Conservation (phyloP, 2,888 invertebrate species). For the Capitulum mitella region DNA sequence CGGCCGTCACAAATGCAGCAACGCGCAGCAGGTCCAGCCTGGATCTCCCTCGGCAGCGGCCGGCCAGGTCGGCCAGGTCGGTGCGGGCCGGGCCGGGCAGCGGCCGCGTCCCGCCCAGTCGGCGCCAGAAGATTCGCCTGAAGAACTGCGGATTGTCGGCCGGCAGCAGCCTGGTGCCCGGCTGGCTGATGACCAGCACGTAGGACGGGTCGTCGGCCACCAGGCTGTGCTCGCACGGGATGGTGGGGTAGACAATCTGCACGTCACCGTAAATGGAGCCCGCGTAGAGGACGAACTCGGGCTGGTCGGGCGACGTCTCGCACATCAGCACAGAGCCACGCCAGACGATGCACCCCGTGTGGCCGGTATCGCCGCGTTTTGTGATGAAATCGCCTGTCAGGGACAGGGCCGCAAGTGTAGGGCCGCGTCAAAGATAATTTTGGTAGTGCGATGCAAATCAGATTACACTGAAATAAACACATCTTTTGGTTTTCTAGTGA, state of each 20-base stretch:
- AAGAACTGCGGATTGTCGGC: slow-evolving; percentile 15
- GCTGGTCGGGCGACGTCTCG: neutral
- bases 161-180: neutral
- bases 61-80: neutral
- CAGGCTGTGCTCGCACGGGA: slow-evolving; percentile 1
- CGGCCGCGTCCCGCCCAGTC: neutral
- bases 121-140: neutral
- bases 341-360: neutral
- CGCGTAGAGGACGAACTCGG: slow-evolving; percentile 4
- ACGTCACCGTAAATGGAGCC: slow-evolving; percentile 11
- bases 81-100: neutral
- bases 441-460: too few relatives aligned
- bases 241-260: slow-evolving; percentile 15
- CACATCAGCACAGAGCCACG: slow-evolving; percentile 2
- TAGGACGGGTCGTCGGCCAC: slow-evolving; percentile 12
- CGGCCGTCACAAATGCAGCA: neutral
- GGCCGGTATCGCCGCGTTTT: neutral
- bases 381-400: neutral
- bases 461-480: too few relatives aligned
- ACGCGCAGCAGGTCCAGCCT: neutral
- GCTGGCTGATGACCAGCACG: slow-evolving; percentile 8
- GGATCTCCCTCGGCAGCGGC: neutral
- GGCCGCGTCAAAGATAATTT: too few relatives aligned
- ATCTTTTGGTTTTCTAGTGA: too few relatives aligned
- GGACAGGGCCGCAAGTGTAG: too few relatives aligned